phyloP scores from a whole-genome alignment of 2,888 invertebrate species.

The Arge pagana region DNA sequence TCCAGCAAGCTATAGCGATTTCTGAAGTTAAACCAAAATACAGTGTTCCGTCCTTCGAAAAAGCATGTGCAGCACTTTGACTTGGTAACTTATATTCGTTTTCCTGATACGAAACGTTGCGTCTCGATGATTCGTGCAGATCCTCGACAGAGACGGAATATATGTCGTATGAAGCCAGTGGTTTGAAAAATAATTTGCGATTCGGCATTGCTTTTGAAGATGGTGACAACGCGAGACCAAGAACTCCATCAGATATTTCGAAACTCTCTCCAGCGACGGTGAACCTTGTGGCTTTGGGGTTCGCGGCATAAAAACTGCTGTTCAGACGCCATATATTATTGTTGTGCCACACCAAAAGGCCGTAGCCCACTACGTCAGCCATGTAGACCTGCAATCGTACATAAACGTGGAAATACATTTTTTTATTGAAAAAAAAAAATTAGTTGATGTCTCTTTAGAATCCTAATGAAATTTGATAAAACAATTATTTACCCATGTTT shows the following conservation, averaged over 20 bases:
- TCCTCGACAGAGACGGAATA: slow-evolving; percentile 18
- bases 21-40: slow-evolving; percentile 51
- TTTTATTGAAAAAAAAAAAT: too few relatives aligned
- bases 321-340: slow-evolving; percentile 33
- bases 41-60: slow-evolving; percentile 48
- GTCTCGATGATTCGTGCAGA: slow-evolving; percentile 23
- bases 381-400: slow-evolving; percentile 38
- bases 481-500: slow-evolving; percentile 34
- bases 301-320: slow-evolving; percentile 29
- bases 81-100: slow-evolving; percentile 33
- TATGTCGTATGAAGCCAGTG: slow-evolving; percentile 39
- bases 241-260: slow-evolving; percentile 69
- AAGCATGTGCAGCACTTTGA: slow-evolving; percentile 45
- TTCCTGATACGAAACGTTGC: slow-evolving; percentile 27
- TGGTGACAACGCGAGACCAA: slow-evolving; percentile 70
- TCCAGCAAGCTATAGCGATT: slow-evolving; percentile 52
- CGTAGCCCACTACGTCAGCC: slow-evolving; percentile 35
- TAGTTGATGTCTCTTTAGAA: too few relatives aligned
- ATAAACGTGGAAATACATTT: too few relatives aligned
- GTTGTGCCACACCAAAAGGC: slow-evolving; percentile 32
- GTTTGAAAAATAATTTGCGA: slow-evolving; percentile 35
- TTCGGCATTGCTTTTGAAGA: too few relatives aligned
- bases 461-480: too few relatives aligned
- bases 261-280: slow-evolving; percentile 63
- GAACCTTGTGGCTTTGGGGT: slow-evolving; percentile 23